phyloP scores from a whole-genome alignment of 53 echinoderm and acorn worm genomes.

The Holothuria leucospilota region DNA sequence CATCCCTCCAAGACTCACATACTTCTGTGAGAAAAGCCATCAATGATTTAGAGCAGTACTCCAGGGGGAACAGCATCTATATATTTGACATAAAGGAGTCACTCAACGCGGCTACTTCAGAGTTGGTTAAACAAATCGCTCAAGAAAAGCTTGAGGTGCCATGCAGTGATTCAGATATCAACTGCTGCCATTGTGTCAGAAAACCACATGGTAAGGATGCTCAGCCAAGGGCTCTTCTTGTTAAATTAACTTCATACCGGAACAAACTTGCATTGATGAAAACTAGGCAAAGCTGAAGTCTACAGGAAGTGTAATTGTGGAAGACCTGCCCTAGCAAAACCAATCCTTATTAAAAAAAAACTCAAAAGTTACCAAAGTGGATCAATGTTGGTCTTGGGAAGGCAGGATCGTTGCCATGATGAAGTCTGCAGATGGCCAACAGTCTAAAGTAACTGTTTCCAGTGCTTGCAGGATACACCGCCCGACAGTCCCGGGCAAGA shows the following conservation, averaged over 20 bases:
- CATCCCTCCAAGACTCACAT: slow-evolving; percentile 16
- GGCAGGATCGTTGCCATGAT: slow-evolving; percentile 20
- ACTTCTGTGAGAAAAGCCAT: background rate
- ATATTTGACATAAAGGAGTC: slow-evolving; percentile 14
- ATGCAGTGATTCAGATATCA: background rate
- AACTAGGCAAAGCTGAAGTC: background rate
- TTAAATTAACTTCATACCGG: background rate
- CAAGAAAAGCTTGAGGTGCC: slow-evolving; percentile 14
- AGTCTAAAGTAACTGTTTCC: slow-evolving; percentile 6
- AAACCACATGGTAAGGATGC: background rate
- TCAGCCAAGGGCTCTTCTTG: background rate
- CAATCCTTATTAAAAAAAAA: background rate
- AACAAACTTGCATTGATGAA: background rate
- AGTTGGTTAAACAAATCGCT: background rate
- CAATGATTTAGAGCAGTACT: background rate
- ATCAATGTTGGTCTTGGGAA: background rate
- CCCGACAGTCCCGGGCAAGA: no score
- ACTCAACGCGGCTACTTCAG: background rate
- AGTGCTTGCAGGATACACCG: no score
- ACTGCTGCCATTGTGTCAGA: slow-evolving; percentile 9
- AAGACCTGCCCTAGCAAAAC: background rate
- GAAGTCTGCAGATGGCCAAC: slow-evolving; percentile 16
- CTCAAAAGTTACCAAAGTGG: slow-evolving; percentile 5
- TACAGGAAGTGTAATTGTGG: background rate
- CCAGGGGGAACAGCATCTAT: background rate